Evolutionary conservation across 2,113 vertebrate genomes (phyloP).

Genomic region (Pangasianodon hypophthalmus): DNA sequence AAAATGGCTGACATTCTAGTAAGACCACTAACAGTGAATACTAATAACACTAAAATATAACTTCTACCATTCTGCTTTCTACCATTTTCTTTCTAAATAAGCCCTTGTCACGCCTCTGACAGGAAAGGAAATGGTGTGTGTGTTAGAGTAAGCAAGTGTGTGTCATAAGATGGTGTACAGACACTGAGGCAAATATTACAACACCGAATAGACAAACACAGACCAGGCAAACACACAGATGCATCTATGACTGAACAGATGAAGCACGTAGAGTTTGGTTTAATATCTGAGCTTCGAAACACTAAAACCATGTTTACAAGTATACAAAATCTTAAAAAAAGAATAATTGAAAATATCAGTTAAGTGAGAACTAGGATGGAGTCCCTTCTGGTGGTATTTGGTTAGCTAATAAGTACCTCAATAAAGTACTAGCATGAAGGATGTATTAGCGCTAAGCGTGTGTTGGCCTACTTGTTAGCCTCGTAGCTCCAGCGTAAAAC

Average conservation of each 20-base stretch:
- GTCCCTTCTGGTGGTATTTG: background rate
- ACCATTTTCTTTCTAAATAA: background rate
- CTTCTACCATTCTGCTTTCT: background rate
- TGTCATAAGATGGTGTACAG: background rate
- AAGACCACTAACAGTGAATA: background rate
- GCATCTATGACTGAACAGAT: background rate
- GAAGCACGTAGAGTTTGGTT: background rate
- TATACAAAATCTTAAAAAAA: background rate
- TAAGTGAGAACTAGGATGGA: background rate
- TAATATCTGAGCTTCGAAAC: background rate
- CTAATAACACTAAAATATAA: background rate
- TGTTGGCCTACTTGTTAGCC: background rate
- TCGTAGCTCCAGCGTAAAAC: background rate
- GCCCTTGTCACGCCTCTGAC: constrained; percentile 26
- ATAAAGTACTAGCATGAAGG: background rate
- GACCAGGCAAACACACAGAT: background rate
- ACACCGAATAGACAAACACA: constrained; percentile 10
- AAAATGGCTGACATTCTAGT: background rate
- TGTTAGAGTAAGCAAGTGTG: background rate
- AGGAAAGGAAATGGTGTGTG: background rate
- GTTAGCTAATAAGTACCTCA: background rate
- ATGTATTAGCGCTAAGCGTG: background rate
- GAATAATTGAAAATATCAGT: background rate
- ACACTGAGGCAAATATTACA: constrained; percentile 20
- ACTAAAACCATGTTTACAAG: background rate